A percentile compares a stretch with the other conserved stretches of the same genome.
phyloP scores from a whole-genome alignment of 37 sponge, comb jelly and placozoan genomes.

The Cladorhizidae sp. region DNA sequence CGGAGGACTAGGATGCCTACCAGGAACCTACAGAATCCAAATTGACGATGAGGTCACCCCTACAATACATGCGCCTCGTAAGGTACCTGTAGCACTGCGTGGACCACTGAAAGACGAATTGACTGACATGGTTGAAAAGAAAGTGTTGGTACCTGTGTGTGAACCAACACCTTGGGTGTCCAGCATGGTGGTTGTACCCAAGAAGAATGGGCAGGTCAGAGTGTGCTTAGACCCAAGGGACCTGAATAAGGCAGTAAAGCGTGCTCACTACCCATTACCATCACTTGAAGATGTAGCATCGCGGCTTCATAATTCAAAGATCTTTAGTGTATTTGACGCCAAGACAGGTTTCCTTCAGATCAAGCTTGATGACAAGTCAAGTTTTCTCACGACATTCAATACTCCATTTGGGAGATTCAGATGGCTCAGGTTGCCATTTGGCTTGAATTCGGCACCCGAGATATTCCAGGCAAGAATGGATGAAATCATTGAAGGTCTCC shows the following conservation, averaged over 20 bases:
- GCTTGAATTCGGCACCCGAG: constrained; percentile 57
- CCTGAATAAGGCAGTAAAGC: constrained; percentile 48
- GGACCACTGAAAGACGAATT: constrained; percentile 15
- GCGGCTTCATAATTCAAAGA: constrained; percentile 35
- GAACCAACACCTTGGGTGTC: constrained; percentile 63
- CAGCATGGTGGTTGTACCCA: constrained; percentile 47
- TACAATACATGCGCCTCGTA: constrained; percentile 36
- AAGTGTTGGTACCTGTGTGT: constrained; percentile 49
- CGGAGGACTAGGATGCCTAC: constrained; percentile 42
- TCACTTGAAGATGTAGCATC: too few species aligned
- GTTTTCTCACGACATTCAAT: constrained; percentile 63
- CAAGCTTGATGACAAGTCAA: constrained; percentile 45
- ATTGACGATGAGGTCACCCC: constrained; percentile 11
- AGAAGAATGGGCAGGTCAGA: too few species aligned
- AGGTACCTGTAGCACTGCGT: constrained; percentile 32
- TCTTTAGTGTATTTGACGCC: constrained; percentile 65
- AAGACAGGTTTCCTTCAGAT: constrained; percentile 68
- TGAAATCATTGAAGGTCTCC: constrained; percentile 43
- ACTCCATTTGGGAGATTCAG: constrained; percentile 59
- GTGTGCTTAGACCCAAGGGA: constrained; percentile 60
- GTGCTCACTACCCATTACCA: constrained; percentile 62
- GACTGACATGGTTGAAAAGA: constrained; percentile 38
- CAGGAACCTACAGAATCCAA: constrained; percentile 45
- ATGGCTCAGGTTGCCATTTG: constrained; percentile 45
- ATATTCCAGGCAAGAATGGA: constrained; percentile 46